Percentiles rank a stretch among this genome's conserved stretches.
Conservation (phyloP, 2,797 vertebrate species). For the Xyrichtys novacula region DNA sequence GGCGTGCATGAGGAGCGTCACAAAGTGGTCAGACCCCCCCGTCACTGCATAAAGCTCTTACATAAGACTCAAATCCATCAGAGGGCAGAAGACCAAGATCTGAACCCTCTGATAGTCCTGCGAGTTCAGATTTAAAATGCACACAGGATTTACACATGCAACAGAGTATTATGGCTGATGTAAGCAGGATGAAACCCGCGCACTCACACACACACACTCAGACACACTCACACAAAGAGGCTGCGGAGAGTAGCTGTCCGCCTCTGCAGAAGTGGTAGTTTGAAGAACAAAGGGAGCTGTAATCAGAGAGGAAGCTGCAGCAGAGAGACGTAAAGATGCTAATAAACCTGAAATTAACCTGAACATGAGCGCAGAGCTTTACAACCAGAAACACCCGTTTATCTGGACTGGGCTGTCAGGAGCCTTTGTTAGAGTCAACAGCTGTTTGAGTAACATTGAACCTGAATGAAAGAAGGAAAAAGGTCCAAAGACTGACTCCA, state of each 20-base stretch:
- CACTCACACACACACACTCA: conserved; percentile 27
- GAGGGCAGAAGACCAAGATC: conserved; percentile 32
- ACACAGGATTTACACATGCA: not conserved
- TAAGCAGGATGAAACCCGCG: conserved; percentile 30
- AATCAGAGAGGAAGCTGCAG: conserved; percentile 24
- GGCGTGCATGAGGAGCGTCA: conserved; percentile 8
- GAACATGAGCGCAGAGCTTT: not conserved
- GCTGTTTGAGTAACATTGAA: no score
- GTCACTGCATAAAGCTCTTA: conserved; percentile 45
- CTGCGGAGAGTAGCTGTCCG: conserved; percentile 1
- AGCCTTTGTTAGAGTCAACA: not conserved
- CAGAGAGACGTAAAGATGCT: conserved; percentile 14
- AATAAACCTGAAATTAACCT: conserved; percentile 16
- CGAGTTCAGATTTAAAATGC: conserved; percentile 12
- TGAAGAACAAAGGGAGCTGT: conserved; percentile 36
- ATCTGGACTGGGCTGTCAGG: no score
- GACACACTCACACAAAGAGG: conserved; percentile 7
- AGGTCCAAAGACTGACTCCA: no score
- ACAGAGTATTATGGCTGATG: not conserved
- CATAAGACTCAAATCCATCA: conserved; percentile 49
- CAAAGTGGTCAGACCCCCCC: not conserved
- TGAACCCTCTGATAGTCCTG: conserved; percentile 1
- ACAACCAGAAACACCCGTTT: not conserved
- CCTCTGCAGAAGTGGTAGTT: conserved; percentile 9
- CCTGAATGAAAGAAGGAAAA: no score